phyloP scores from a whole-genome alignment of 1,140 invertebrate genomes.

The Trachymyrmex cornetzi region DNA sequence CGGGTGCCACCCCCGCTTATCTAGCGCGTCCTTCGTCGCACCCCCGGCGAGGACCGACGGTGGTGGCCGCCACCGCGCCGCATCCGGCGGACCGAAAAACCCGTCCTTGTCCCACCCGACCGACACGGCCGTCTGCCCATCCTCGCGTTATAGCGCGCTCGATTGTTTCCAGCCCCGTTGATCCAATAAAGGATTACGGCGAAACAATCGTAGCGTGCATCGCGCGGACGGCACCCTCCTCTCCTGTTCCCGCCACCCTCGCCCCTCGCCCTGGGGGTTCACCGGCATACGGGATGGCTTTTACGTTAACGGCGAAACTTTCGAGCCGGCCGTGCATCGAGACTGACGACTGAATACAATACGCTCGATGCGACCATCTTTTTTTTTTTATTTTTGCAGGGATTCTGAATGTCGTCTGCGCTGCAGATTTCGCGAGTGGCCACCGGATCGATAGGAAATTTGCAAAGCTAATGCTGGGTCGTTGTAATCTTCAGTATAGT shows the following conservation, averaged over 20 bases:
- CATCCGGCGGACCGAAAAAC: constrained; percentile 69
- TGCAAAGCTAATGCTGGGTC: not conserved
- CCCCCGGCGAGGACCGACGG: constrained; percentile 5
- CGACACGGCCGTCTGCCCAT: constrained; percentile 72
- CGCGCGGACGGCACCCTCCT: constrained; percentile 77
- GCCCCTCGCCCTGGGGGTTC: not conserved
- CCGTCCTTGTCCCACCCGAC: constrained; percentile 34
- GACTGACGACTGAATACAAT: constrained; percentile 30
- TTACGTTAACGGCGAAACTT: constrained; percentile 82
- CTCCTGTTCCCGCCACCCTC: not conserved
- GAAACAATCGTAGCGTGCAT: constrained; percentile 84
- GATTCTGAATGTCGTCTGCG: not conserved
- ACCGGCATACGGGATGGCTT: constrained; percentile 73
- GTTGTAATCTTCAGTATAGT: not conserved
- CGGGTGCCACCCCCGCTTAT: constrained; percentile 64
- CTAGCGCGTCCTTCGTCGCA: constrained; percentile 24
- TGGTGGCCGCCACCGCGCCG: constrained; percentile 6
- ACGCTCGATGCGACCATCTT: constrained; percentile 10
- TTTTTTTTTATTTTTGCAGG: not conserved
- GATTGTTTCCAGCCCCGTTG: constrained; percentile 86
- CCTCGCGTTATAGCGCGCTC: constrained; percentile 81
- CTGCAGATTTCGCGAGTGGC: not conserved
- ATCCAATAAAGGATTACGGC: constrained; percentile 86
- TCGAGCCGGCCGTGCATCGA: constrained; percentile 61
- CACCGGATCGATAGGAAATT: not conserved